These are phyloP conservation scores for Megaleporinus macrocephalus DNA, from an alignment of 2,113 vertebrate species.

Conservation along the genomic window DNA sequence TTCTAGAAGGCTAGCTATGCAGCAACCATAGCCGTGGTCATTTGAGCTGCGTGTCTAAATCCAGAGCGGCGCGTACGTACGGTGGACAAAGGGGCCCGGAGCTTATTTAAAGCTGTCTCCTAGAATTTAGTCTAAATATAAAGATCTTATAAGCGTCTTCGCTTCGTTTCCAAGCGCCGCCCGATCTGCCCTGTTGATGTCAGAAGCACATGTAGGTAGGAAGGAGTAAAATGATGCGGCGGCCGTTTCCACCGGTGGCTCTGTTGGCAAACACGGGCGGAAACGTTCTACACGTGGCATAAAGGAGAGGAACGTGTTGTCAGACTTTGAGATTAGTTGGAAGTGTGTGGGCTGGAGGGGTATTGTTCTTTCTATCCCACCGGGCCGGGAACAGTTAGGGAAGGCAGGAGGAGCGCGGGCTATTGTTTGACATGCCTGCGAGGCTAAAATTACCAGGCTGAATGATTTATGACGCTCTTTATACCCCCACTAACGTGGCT, in stretches of 20 bases:
- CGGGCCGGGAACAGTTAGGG: background rate
- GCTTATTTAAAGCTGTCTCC: constrained; percentile 32
- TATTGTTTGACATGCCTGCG: constrained; percentile 4
- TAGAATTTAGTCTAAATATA: constrained; percentile 22
- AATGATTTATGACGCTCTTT: constrained; percentile 43
- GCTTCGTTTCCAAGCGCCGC: background rate
- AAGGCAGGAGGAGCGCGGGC: background rate
- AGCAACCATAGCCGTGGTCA: constrained; percentile 29
- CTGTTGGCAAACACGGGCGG: background rate
- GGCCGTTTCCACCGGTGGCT: background rate
- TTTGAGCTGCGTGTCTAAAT: constrained; percentile 39
- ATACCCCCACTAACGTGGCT: background rate
- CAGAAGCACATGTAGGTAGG: background rate
- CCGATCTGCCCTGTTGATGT: background rate
- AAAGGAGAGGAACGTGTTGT: constrained; percentile 3
- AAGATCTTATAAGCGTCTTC: too few species aligned
- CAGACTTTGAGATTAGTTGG: background rate
- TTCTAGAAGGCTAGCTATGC: constrained; percentile 10
- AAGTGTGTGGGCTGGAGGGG: constrained; percentile 26
- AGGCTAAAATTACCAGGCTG: constrained; percentile 30
- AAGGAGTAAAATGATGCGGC: background rate
- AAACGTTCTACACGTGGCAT: background rate
- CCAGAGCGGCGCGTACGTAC: constrained; percentile 17
- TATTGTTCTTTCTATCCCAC: constrained; percentile 32
- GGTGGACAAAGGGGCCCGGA: background rate